Conservation (phyloP, 2,797 vertebrate species). For the Parotocinclus haroldoi region DNA sequence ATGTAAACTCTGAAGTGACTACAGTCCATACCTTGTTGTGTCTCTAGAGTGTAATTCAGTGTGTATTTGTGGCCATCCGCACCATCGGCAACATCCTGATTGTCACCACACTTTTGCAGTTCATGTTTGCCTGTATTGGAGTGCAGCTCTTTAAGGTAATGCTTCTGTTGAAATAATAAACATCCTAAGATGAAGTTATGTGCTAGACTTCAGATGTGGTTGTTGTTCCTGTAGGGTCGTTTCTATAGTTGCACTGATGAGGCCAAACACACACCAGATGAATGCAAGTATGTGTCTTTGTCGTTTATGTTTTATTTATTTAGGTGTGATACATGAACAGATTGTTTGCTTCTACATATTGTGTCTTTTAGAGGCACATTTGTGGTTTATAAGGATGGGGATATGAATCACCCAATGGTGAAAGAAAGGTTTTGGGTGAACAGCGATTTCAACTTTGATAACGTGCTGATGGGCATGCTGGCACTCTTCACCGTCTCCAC, state of each 20-base stretch:
- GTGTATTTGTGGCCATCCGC: conserved; percentile 90
- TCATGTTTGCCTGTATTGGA: conserved; percentile 92
- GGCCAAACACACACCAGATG: conserved; percentile 90
- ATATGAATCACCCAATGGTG: conserved; percentile 90
- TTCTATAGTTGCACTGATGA: conserved; percentile 96
- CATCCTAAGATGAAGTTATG: background rate
- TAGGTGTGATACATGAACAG: background rate
- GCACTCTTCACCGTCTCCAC: conserved; percentile 97
- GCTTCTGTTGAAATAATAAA: background rate
- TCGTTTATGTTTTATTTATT: background rate
- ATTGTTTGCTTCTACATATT: conserved; percentile 11
- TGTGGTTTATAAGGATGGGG: conserved; percentile 95
- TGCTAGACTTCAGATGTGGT: background rate
- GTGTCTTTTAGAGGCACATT: conserved; percentile 82
- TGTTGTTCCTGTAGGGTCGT: conserved; percentile 76
- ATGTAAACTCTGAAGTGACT: too few species aligned
- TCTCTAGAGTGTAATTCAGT: conserved; percentile 85
- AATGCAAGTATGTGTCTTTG: conserved; percentile 83
- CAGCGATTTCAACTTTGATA: conserved; percentile 97
- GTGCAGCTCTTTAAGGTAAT: conserved; percentile 89
- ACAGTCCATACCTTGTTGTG: background rate
- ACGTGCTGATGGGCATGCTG: conserved; percentile 95
- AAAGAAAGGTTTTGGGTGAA: conserved; percentile 90
- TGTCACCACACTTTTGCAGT: conserved; percentile 88
- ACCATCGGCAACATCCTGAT: conserved; percentile 97